Conservation (phyloP, 1,140 invertebrate genomes). For the Orussus abietinus region DNA sequence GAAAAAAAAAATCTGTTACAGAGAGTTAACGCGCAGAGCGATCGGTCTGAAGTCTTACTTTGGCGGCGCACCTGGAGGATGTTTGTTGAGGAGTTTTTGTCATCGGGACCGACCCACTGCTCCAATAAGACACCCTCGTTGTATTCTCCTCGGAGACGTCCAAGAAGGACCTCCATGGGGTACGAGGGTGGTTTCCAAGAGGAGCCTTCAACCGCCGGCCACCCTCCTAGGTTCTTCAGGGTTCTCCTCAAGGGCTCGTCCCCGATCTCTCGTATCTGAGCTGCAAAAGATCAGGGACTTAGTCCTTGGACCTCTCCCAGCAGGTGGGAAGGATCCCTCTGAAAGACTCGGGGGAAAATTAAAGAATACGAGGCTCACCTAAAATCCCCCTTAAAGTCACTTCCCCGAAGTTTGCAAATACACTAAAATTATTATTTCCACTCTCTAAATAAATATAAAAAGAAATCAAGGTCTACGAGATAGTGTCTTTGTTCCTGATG, state of each 20-base stretch:
- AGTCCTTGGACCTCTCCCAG: no score
- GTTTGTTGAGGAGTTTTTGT: slow-evolving; percentile 80
- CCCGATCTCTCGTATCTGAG: slow-evolving; percentile 67
- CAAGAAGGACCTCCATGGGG: slow-evolving; percentile 64
- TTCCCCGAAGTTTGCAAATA: no score
- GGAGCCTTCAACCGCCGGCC: slow-evolving; percentile 66
- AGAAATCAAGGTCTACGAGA: no score
- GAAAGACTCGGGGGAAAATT: no score
- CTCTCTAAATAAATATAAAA: no score
- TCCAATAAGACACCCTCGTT: slow-evolving; percentile 75
- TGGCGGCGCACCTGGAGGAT: slow-evolving; percentile 73
- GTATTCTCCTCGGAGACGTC: slow-evolving; percentile 64
- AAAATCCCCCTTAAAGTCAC: no score
- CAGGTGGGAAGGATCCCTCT: neutral
- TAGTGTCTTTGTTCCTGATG: no score
- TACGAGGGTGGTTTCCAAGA: slow-evolving; percentile 61
- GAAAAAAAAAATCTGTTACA: no score
- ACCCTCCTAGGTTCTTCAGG: slow-evolving; percentile 66
- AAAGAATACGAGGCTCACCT: no score
- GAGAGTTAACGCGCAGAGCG: no score
- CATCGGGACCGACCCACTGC: slow-evolving; percentile 79
- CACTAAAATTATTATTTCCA: no score
- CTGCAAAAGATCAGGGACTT: slow-evolving; percentile 57
- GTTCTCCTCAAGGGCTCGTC: slow-evolving; percentile 61
- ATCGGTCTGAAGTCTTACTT: slow-evolving; percentile 47